A percentile compares a stretch with the other conserved stretches of the same genome.
phyloP scores from a whole-genome alignment of 2,113 vertebrate species.

The Lepus europaeus region DNA sequence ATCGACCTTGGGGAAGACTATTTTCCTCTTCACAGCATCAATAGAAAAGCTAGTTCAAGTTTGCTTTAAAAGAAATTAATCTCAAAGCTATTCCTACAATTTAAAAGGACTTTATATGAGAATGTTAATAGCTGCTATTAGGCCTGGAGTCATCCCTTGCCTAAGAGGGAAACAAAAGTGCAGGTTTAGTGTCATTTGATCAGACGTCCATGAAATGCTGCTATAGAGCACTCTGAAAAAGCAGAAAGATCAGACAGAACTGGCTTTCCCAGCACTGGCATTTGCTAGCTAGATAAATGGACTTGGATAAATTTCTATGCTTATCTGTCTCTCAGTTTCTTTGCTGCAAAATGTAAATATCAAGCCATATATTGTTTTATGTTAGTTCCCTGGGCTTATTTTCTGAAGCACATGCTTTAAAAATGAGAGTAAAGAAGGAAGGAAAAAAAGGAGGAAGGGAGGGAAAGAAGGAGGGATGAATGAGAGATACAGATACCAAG shows the following conservation, averaged over 20 bases:
- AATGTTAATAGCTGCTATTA: constrained; percentile 82
- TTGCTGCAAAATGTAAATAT: not conserved
- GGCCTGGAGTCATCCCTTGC: constrained; percentile 76
- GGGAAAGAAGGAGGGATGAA: rapidly evolving
- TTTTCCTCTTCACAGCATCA: constrained; percentile 86
- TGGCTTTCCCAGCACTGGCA: not conserved
- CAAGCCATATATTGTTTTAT: not conserved
- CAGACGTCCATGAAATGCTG: not conserved
- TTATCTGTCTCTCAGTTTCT: not conserved
- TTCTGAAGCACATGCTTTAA: not conserved
- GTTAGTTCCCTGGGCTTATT: not conserved
- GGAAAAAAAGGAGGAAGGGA: not conserved
- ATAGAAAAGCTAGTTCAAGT: constrained; percentile 82
- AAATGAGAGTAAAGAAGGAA: rapidly evolving
- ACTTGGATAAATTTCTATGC: not conserved
- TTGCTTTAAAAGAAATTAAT: constrained; percentile 86
- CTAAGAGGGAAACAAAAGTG: constrained; percentile 77
- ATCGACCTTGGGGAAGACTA: constrained; percentile 86
- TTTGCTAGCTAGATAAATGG: not conserved
- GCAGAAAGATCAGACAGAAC: not conserved
- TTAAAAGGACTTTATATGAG: constrained; percentile 83
- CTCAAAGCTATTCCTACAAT: constrained; percentile 82
- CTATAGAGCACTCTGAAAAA: no score
- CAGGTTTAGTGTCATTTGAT: not conserved
- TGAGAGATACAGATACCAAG: not conserved